These are phyloP conservation scores for Balearica regulorum DNA, from an alignment of 2,797 vertebrate species.

Conservation along the genomic window DNA sequence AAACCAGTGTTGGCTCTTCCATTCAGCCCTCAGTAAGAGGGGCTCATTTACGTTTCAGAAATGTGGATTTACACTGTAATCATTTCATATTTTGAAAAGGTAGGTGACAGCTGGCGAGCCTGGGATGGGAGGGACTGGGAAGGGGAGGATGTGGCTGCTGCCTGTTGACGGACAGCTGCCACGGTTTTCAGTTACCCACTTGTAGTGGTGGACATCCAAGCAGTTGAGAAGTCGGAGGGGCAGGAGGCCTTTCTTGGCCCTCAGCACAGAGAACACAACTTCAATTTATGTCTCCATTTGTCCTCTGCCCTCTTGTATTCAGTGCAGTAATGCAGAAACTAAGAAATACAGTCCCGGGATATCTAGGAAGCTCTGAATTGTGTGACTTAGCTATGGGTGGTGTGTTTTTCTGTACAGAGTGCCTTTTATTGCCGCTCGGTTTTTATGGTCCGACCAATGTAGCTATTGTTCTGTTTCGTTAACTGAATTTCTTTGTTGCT, in stretches of 20 bases:
- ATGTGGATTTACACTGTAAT: background rate
- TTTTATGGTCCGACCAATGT: background rate
- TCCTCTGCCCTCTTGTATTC: background rate
- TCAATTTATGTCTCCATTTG: background rate
- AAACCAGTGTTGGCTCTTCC: background rate
- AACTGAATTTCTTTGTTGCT: background rate
- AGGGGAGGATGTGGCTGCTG: background rate
- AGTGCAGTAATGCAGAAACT: background rate
- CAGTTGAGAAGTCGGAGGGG: background rate
- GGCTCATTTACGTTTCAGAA: background rate
- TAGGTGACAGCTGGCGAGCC: background rate
- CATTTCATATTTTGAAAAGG: background rate
- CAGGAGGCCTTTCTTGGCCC: background rate
- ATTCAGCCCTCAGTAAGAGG: background rate
- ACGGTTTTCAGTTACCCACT: background rate
- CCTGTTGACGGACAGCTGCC: background rate
- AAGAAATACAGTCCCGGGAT: background rate
- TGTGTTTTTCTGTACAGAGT: background rate
- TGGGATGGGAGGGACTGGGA: background rate
- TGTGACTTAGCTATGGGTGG: background rate
- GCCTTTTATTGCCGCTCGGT: background rate
- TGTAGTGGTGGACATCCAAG: background rate
- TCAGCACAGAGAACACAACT: background rate
- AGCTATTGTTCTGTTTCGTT: background rate
- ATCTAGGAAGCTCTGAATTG: background rate